Evolutionary conservation across 2,888 invertebrate species (phyloP), one percentile per base, ranked within the genome.

Genomic region (Cryptophagus acutangulus): DNA sequence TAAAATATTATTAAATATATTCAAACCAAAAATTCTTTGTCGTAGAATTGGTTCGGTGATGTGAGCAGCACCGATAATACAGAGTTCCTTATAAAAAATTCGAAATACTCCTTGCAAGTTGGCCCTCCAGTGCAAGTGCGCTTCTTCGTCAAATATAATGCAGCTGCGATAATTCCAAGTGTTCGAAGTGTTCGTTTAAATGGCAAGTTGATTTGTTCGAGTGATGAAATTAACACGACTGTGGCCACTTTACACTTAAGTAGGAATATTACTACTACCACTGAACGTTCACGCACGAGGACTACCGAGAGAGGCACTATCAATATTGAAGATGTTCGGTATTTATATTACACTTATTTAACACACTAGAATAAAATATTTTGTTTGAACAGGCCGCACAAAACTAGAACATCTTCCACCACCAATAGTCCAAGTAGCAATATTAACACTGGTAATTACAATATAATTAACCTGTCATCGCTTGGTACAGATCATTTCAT

Each of bases 141-240:
- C 2, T 77, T 81, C 62, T 79, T 79, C 62, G 76, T 79, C 1
- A 76, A 76, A 43, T 79, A 76, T 62, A 74, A 76, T 52, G 65
- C 71, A 1, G 55, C 69, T 1, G 69, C 65, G 33, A 68, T 68
- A 14, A 62, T 72, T 0, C 81, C 81, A 0, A 71, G 68, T 40
- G 54, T 78, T 1, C 63, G 61, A 41, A 68, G 66, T 3, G 75
- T 81, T 17, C 55, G 73, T 30, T 62, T 80, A 9, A 81, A 81
- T 41, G 80, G 79, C 1, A 66, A 74, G 37, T 73, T 75, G 40
- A 77, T 79, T 16, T 78, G 79, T 54, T 72, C 74, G 0, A 14
- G 13, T 15, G 26, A 9, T 18, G 10, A 10, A 16, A 4, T 33
- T 4, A 39, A 3, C 3, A 15, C 31, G n/a, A 31, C 31, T 2